Evolutionary conservation across 2,113 vertebrate genomes (phyloP).

Genomic region (Tachycineta bicolor): DNA sequence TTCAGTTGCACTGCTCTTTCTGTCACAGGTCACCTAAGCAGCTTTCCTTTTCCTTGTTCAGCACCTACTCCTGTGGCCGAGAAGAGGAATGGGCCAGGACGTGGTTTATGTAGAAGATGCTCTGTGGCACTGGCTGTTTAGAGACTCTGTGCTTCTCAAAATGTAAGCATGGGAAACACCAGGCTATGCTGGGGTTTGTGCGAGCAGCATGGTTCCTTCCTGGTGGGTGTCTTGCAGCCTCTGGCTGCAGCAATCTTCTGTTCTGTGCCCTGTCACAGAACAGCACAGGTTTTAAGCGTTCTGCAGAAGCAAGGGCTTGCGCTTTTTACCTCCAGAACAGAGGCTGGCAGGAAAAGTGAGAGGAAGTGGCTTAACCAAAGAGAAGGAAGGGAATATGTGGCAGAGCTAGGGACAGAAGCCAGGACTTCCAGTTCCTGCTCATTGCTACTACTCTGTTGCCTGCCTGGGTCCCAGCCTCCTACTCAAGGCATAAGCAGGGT

Average conservation of each 20-base stretch:
- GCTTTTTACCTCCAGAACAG: not conserved
- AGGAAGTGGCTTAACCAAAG: constrained; percentile 28
- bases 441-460: not conserved
- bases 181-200: not conserved
- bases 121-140: not conserved
- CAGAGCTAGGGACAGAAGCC: constrained; percentile 3
- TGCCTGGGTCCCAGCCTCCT: not conserved
- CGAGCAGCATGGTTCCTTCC: rapidly evolving
- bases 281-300: not conserved
- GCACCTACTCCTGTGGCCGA: not conserved
- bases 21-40: not conserved
- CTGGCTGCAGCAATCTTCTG: not conserved
- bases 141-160: not conserved
- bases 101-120: not conserved
- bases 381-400: constrained; percentile 31
- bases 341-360: constrained; percentile 19
- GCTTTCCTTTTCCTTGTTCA: not conserved
- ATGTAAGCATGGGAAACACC: not conserved
- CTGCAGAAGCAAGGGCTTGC: not conserved
- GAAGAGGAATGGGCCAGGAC: not conserved
- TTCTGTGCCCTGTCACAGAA: not conserved
- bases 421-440: not conserved
- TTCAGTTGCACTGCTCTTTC: not conserved
- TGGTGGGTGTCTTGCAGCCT: not conserved
- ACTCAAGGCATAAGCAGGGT: not conserved